Evolutionary conservation across 30 jellyfish, hydroid and myxozoan genomes (phyloP), one percentile per base, ranked within the genome.

Genomic region (Aurelia aurita complex sp. Pacific): DNA sequence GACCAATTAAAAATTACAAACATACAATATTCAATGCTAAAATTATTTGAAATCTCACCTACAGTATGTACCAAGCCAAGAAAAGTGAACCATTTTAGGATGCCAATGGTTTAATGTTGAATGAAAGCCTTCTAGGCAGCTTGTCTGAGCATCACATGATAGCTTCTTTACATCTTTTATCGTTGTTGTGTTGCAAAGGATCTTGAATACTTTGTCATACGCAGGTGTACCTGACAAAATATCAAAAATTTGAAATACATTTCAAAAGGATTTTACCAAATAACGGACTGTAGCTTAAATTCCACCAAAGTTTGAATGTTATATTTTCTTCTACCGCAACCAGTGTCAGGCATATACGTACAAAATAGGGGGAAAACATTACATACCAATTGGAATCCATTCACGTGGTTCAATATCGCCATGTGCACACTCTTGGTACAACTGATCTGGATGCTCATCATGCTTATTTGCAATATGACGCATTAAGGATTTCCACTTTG

Each of bases 391-490:
- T 9, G 32, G 35, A 69, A 69, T 69, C 80, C 80, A 69, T 12
- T 69, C 80, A 69, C 80, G 80, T 33, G 65, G 10, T 17, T 69
- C 57, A 29, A 69, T 66, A 36, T 69, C 64, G 3, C 43, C 80
- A 69, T 69, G 80, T 29, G 80, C 80, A 35, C 80, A 69, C 23
- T 69, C 57, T 12, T 69, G 16, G 73, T n/a, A 74, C 29, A 55
- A 36, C 18, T 40, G 55, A 53, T 55, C 69, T 74, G 69, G 72
- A 74, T 74, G 69, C 8, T 74, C 69, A 19, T 46, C 23, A 62
- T 79, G 89, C 42, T 79, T 66, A 29, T 65, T 81, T 40, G 81
- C 89, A 63, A 63, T 53, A 65, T 79, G 89, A 18, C 79, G 55
- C 60, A 79, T 53, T 18, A 79, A 16, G 6, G 81, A 79, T 33